phyloP scores from a whole-genome alignment of 2,888 invertebrate genomes.

The Erpobdella octoculata region DNA sequence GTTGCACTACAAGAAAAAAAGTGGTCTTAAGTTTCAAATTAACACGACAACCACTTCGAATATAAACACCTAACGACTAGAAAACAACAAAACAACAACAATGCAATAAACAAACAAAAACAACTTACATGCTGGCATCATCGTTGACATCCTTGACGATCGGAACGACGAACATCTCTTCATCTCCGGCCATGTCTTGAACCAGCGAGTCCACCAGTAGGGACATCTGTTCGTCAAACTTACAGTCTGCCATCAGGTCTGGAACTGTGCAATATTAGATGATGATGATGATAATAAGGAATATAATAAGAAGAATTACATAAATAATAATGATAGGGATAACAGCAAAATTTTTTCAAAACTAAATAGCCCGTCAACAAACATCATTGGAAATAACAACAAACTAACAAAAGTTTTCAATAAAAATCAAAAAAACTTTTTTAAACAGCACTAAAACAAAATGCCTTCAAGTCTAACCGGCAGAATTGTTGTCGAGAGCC shows the following conservation, averaged over 20 bases:
- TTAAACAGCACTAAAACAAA: not conserved
- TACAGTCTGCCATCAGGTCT: slow-evolving; percentile 9
- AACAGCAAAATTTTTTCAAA: not conserved
- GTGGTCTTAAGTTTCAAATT: too few species aligned
- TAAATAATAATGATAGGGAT: not conserved
- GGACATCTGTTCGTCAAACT: slow-evolving; percentile 17
- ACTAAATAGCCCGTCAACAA: not conserved
- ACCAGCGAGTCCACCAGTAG: slow-evolving; percentile 5
- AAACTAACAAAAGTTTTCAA: not conserved
- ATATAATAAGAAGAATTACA: not conserved
- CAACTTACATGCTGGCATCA: not conserved
- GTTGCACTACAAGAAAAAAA: too few species aligned
- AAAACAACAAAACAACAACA: not conserved
- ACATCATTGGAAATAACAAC: not conserved
- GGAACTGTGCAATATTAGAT: slow-evolving; percentile 5
- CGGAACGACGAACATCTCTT: not conserved
- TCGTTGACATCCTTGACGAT: not conserved
- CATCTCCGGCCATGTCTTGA: not conserved
- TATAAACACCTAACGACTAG: not conserved
- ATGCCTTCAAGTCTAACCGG: not conserved
- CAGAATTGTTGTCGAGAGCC: not conserved
- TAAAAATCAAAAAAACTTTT: not conserved
- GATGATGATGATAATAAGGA: not conserved
- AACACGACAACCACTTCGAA: too few species aligned
- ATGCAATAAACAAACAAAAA: not conserved